Evolutionary conservation across 2,113 vertebrate genomes (phyloP), one percentile per base, ranked within the genome.

Genomic region (Vidua chalybeata): DNA sequence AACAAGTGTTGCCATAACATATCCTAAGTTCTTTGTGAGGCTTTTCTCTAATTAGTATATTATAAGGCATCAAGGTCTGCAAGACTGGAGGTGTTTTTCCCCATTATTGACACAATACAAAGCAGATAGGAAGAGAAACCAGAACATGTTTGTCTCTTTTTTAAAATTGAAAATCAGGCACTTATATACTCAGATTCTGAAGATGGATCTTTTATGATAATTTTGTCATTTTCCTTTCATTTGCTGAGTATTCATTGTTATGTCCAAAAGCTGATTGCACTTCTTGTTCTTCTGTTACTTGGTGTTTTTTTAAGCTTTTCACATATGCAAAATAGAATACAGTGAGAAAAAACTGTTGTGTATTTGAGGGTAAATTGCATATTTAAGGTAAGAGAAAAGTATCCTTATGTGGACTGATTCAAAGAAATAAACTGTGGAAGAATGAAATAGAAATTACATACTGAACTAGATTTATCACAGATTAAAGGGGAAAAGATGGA

Each of bases 71-170:
- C 4, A 28, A 46, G 4, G 24, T 52, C 20, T 83, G 51, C 13
- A 46, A 51, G 24, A 49, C 5, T 39, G 19, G 7, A 58, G 3
- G 5, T 0, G 0, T 49, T 55, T 35, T 48, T 15, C 52, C 5
- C 12, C 8, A 13, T 48, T 61, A 20, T 18, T 80, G 24, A 2
- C 11, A 27, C 5, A 21, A 41, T 48, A 28, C 9, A 84, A 86
- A 81, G 8, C 14, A 73, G 5, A 4, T 22, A 64, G 14, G 10
- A 84, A 37, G 19, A 46, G 30, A 63, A 75, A 68, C 10, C 5
- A 68, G 39, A 30, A 35, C 3, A 15, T 11, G 10, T 15, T 66
- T 55, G 4, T 35, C 8, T 61, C 16, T 28, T 14, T 55, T 83
- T 64, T 87, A 20, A 83, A 80, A 56, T 11, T 33, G 27, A 80